Evolutionary conservation across 2,113 vertebrate genomes (phyloP).

Genomic region (Panthera leo): DNA sequence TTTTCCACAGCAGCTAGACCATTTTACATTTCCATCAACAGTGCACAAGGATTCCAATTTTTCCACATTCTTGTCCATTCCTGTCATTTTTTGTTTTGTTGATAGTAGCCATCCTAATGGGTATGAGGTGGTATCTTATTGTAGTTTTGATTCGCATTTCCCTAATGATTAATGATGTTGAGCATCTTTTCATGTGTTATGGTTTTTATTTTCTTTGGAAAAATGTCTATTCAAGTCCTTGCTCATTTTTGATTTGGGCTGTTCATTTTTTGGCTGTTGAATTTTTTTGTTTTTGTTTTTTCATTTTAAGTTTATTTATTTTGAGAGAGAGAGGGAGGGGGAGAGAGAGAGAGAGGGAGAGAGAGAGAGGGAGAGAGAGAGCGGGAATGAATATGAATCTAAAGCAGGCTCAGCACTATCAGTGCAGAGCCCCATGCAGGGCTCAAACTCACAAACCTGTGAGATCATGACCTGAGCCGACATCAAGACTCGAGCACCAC

Average conservation of each 20-base stretch:
- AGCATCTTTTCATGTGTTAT: background rate
- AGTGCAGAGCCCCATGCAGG: no score
- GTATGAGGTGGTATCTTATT: background rate
- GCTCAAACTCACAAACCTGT: no score
- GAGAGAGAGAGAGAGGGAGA: no score
- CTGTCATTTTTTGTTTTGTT: background rate
- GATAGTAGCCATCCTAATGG: background rate
- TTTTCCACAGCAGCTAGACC: background rate
- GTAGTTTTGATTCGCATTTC: background rate
- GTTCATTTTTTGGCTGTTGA: background rate
- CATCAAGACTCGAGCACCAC: no score
- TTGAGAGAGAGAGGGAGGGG: no score
- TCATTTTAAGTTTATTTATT: no score
- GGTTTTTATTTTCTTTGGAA: background rate
- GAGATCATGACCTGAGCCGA: no score
- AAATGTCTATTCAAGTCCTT: background rate
- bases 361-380: no score
- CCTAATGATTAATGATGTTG: background rate
- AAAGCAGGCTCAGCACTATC: no score
- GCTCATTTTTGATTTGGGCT: background rate
- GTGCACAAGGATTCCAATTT: background rate
- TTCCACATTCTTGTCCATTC: background rate
- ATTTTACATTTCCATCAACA: background rate
- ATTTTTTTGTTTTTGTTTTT: background rate
- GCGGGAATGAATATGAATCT: no score